Base-by-base conservation (phyloP, 2,888 invertebrate species). In the Micoletzkya japonica region DNA sequence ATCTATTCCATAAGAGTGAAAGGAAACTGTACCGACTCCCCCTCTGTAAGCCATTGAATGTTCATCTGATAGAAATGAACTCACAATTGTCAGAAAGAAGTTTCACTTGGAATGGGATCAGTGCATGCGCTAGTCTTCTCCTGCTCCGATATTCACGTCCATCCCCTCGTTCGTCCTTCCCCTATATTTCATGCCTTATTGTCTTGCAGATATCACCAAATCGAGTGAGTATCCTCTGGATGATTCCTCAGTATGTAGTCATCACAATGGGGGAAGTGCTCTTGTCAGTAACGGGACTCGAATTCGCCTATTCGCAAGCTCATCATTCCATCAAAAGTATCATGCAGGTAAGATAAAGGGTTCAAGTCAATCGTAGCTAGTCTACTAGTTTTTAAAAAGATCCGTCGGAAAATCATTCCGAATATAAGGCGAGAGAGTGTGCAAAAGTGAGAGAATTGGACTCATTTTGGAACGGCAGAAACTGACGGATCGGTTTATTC, bases 181-280 rank as follows among this genome's bases (percentile, higher is more conserved):
- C 10, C 20, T 44, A 10, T 10, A 44, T 14, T 44, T 44, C 44
- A 44, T 44, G 10, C 44, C 10, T 44, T 14, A 44, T 20, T 14
- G 10, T 34, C 7, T 44, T 60, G n/a, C 4, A 77, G 78, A 81
- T 84, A 20, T 78, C 78, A 7, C 76, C 76, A 1, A 84, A 84
- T 72, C 72, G 76, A 3, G 79, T 84, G 59, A 77, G 74, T 69
- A 81, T 84, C 36, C 74, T 81, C 17, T 84, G 82, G 91, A 90
- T 94, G 82, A 85, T 96, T 28, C 96, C 96, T 0, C 97, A 97
- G 86, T 95, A 95, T 85, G 87, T 95, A 61, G 89, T 95, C 24
- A 92, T 98, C 82, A 95, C 96, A 0, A 90, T 92, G 82, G 96
- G 91, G 0, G 97, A 98, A 87, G 92, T 97, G 54, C 92, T 97